Evolutionary conservation across 2,797 vertebrate genomes (phyloP).

Genomic region (Trichosurus vulpecula): DNA sequence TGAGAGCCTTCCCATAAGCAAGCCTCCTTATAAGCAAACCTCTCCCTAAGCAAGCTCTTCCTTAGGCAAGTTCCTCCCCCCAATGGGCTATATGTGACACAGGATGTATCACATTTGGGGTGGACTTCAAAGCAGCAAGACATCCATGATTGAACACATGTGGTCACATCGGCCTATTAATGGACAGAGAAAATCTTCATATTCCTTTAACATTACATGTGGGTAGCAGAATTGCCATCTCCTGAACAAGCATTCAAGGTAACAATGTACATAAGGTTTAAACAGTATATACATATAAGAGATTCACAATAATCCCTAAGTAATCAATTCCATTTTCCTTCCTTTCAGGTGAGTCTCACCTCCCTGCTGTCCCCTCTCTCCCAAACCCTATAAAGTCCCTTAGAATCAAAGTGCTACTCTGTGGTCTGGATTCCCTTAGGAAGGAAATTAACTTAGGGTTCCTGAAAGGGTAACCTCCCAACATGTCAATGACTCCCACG

Average conservation of each 20-base stretch:
- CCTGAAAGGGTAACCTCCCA: neutral
- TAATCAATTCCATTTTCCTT: neutral
- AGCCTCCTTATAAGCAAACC: too few relatives aligned
- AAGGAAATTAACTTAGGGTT: neutral
- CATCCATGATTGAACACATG: too few relatives aligned
- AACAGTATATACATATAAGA: neutral
- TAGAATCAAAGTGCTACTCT: neutral
- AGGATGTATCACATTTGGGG: too few relatives aligned
- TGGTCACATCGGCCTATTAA: too few relatives aligned
- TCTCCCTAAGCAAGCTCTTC: too few relatives aligned
- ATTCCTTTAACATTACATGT: too few relatives aligned
- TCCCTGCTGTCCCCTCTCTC: neutral
- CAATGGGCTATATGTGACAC: too few relatives aligned
- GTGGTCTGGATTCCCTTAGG: neutral
- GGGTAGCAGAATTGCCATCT: neutral
- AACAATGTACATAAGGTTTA: neutral
- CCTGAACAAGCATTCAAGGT: neutral
- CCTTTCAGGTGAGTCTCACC: neutral
- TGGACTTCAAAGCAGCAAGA: too few relatives aligned
- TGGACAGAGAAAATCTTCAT: too few relatives aligned
- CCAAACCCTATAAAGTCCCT: neutral
- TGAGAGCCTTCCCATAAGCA: too few relatives aligned
- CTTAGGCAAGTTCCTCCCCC: too few relatives aligned
- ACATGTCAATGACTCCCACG: neutral
- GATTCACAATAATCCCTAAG: neutral